Base-by-base conservation (phyloP, 23 tunicate genomes). In the Styela plicata region DNA sequence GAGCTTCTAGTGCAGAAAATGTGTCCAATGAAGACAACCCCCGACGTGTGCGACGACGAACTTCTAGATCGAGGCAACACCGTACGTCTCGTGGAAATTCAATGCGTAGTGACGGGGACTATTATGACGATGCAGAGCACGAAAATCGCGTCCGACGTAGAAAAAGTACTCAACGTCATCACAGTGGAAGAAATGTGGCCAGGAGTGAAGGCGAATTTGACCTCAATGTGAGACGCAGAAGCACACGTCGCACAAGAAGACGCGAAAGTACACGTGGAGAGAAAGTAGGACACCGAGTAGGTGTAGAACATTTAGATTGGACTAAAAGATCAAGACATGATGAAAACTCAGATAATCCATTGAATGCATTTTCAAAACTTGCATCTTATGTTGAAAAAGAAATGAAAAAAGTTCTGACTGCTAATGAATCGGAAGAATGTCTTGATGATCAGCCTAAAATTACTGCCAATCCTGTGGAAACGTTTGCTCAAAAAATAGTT, bases 231-330 rank as follows among this genome's bases (percentile, higher is more conserved):
- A 37, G 53, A 53, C 36, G 66, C 36, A 53, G 1, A n/a, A 76
- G 81, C 44, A 44, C 27, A 7, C 64, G 65, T 0, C 52, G 53
- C 21, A 35, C 81, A 24, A 24, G 81, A 21, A 36, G 81, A 44
- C 81, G 81, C 64, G 81, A 44, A 26, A 52, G 66, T 67, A 29
- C 30, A 22, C 64, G 66, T 22, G 24, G 67, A 35, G 81, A 1
- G 25, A 36, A 31, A 44, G 13, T 33, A 0, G 31, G 71, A 22
- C 30, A 67, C 71, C 1, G 31, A 76, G 66, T 76, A 0, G 66
- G 81, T 27, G 25, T 76, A 18, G 81, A 76, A 10, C 81, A 53
- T 36, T 29, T 76, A 23, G 81, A 76, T 76, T 69, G 81, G n/a
- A 27, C 81, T n/a, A 76, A 44, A 76, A 44, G 71, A 1, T 27